Conservation (phyloP, 2,888 invertebrate genomes). For the Meganola albula region DNA sequence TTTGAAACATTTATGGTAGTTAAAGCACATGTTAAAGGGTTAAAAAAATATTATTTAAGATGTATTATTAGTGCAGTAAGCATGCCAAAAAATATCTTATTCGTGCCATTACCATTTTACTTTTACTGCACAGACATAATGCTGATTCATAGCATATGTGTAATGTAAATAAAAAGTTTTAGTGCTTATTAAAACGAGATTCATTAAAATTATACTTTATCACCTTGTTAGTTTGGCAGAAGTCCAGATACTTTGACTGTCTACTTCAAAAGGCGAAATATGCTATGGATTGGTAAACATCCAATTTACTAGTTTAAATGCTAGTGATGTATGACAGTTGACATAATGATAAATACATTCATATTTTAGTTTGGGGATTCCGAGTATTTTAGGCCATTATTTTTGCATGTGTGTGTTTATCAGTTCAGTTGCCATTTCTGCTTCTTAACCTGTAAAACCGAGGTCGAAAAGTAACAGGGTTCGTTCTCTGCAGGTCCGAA, state of each 20-base stretch:
- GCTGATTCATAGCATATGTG: too few relatives aligned
- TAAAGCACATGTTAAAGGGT: too few relatives aligned
- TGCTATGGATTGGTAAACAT: constrained; percentile 13
- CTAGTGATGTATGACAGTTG: constrained; percentile 14
- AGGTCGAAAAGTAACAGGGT: constrained; percentile 40
- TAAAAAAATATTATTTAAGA: too few relatives aligned
- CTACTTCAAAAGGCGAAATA: not conserved
- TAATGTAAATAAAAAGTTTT: too few relatives aligned
- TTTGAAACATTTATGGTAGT: too few relatives aligned
- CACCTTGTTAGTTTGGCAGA: not conserved
- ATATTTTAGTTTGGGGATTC: constrained; percentile 17
- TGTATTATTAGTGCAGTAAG: too few relatives aligned
- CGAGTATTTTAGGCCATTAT: constrained; percentile 20
- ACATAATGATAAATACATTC: constrained; percentile 9
- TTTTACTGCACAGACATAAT: too few relatives aligned
- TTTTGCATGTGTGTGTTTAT: constrained; percentile 32
- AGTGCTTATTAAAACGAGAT: too few relatives aligned
- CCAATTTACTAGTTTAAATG: constrained; percentile 7
- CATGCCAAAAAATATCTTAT: too few relatives aligned
- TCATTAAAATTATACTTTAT: too few relatives aligned
- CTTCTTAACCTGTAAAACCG: constrained; percentile 26
- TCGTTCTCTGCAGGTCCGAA: constrained; percentile 69
- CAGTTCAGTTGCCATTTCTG: constrained; percentile 26
- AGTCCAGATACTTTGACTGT: not conserved
- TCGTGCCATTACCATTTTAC: too few relatives aligned